phyloP scores from a whole-genome alignment of 2,113 vertebrate species.

The Eulacestoma nigropectus region DNA sequence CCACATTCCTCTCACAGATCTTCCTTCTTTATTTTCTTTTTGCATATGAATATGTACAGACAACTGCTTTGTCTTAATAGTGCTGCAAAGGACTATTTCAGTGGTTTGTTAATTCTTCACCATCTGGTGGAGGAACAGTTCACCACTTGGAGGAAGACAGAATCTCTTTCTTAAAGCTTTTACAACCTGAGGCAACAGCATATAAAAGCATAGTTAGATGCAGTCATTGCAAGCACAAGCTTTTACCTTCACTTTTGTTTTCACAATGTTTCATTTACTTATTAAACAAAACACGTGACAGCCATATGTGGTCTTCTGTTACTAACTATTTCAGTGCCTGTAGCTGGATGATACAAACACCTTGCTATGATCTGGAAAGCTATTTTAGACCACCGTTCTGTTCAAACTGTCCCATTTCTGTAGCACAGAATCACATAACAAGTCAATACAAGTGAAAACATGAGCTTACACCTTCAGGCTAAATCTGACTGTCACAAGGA shows the following conservation, averaged over 20 bases:
- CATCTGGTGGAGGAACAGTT: neutral
- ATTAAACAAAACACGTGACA: neutral
- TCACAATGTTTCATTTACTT: neutral
- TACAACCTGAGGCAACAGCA: neutral
- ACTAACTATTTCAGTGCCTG: neutral
- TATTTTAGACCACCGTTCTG: neutral
- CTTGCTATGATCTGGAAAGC: neutral
- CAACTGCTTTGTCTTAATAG: neutral
- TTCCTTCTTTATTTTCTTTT: neutral
- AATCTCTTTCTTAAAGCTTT: neutral
- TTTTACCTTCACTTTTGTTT: neutral
- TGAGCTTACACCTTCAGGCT: neutral
- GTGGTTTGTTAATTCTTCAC: neutral
- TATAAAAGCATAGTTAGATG: neutral
- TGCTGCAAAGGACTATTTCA: neutral
- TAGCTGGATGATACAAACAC: neutral
- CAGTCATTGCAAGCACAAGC: neutral
- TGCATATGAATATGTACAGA: neutral
- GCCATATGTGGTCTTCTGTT: neutral
- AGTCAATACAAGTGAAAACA: neutral
- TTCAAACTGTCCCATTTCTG: neutral
- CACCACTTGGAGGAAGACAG: neutral
- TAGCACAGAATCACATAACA: neutral
- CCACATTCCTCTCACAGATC: neutral
- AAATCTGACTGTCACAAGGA: neutral